These are phyloP conservation scores for Hirtodrosophila histrioides DNA, from an alignment of 2,888 invertebrate species.

Conservation along the genomic window DNA sequence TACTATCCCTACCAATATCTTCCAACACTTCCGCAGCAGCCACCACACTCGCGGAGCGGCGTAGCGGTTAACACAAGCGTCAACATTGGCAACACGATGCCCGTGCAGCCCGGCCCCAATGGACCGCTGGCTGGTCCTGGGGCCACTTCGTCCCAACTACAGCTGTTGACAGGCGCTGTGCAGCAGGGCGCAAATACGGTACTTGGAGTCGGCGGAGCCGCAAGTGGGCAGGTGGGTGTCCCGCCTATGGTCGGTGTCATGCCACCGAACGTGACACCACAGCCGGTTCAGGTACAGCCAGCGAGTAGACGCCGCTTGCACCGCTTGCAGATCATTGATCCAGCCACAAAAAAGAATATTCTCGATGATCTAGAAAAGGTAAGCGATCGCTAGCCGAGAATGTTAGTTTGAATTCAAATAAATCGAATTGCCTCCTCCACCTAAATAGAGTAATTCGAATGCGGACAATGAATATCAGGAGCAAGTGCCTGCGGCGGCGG, in stretches of 20 bases:
- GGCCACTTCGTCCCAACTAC: conserved; percentile 71
- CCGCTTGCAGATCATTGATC: conserved; percentile 85
- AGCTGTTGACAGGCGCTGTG: conserved; percentile 69
- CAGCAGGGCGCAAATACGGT: conserved; percentile 85
- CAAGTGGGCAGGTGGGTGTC: conserved; percentile 73
- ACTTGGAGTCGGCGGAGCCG: conserved; percentile 81
- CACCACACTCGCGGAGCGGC: conserved; percentile 74
- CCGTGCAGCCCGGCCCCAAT: conserved; percentile 79
- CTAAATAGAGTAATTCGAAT: conserved; percentile 53
- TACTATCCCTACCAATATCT: conserved; percentile 70
- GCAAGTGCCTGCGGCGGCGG: conserved; percentile 19
- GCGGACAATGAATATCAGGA: conserved; percentile 71
- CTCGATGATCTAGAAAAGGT: conserved; percentile 82
- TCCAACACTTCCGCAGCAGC: conserved; percentile 61
- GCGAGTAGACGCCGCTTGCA: conserved; percentile 75
- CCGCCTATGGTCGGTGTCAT: conserved; percentile 74
- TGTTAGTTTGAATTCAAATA: no score
- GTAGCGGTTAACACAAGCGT: conserved; percentile 71
- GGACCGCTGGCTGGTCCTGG: conserved; percentile 76
- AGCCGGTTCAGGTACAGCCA: conserved; percentile 55
- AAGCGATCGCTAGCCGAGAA: background rate
- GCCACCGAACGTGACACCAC: conserved; percentile 56
- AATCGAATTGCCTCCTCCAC: no score
- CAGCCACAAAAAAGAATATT: conserved; percentile 84
- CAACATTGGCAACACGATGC: conserved; percentile 67